Conservation (phyloP, 2,888 invertebrate species). For the Tetragnatha montana region DNA sequence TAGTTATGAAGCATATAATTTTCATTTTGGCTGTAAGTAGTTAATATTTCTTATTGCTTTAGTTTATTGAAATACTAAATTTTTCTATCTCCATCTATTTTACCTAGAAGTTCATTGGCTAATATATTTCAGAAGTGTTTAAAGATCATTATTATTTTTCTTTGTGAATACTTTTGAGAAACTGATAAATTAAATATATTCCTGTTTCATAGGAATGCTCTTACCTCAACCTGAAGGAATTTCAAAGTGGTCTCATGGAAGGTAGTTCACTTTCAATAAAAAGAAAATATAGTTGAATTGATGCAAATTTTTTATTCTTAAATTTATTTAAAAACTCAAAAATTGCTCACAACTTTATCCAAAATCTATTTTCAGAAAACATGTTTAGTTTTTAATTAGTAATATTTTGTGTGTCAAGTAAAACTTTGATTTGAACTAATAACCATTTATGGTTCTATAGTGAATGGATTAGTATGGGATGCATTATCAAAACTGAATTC, state of each 20-base stretch:
- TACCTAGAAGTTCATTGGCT: too few species aligned
- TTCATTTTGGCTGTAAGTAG: conserved; percentile 60
- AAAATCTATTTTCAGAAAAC: too few species aligned
- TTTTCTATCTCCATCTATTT: too few species aligned
- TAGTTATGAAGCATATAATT: conserved; percentile 47
- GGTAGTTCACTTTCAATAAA: conserved; percentile 12
- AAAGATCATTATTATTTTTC: neutral
- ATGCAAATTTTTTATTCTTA: neutral
- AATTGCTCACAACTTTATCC: too few species aligned
- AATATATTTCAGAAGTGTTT: neutral
- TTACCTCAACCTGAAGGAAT: conserved; percentile 25
- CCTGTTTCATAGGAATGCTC: conserved; percentile 43
- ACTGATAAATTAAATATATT: neutral
- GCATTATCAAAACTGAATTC: conserved; percentile 36
- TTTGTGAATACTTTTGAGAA: too few species aligned
- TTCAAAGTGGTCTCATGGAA: conserved; percentile 53
- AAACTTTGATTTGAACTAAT: neutral
- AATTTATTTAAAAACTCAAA: too few species aligned
- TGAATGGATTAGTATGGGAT: conserved; percentile 44
- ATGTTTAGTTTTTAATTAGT: too few species aligned
- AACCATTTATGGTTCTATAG: conserved; percentile 22
- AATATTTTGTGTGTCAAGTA: too few species aligned
- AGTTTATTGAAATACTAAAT: neutral
- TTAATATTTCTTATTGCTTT: neutral
- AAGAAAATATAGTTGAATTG: neutral